Evolutionary conservation across 2,113 vertebrate species (phyloP), one percentile per base, ranked within the genome.

Genomic region (Rallus limicola): DNA sequence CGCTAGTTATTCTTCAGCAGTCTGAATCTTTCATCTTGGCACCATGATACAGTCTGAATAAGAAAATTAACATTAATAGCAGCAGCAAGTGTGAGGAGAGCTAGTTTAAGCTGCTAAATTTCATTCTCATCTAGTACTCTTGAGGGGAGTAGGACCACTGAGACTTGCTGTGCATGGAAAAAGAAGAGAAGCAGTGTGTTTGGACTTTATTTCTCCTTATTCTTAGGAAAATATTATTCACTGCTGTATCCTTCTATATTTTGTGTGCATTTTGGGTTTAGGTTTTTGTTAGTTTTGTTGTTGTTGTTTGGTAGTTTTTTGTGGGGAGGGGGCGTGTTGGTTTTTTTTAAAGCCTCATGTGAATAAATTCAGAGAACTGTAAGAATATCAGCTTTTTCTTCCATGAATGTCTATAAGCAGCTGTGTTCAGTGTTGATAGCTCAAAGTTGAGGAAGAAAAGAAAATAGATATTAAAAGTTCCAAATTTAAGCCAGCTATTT

Each of bases 41-140:
- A 92, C 88, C 92, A 92, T 89, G 80, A 91, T 92, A 84, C 77
- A 79, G 86, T 17, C 89, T 91, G 92, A 95, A 95, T 93, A 65
- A 93, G 77, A 91, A 97, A 95, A 97, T 92, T 92, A 95, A 31
- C 95, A 95, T 95, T 95, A 96, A 96, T 93, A 89, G 65, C 83
- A 86, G 42, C 38, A 71, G 72, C 48, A 92, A 96, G 72, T 71
- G 65, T 89, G 77, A 91, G 80, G 34, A 84, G 69, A 92, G 56
- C 46, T 92, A 50, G 75, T 92, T 94, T 88, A 83, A n/a, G 44
- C 71, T 84, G 64, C 83, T 92, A 64, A 93, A 86, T 95, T 95
- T 92, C 52, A 77, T 95, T 93, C 75, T 71, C 0, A 0, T 78
- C 42, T 92, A 34, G 80, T 78, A 67, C 34, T 95, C 71, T 82